phyloP scores from a whole-genome alignment of 2,113 vertebrate species.

The Anguilla japonica region DNA sequence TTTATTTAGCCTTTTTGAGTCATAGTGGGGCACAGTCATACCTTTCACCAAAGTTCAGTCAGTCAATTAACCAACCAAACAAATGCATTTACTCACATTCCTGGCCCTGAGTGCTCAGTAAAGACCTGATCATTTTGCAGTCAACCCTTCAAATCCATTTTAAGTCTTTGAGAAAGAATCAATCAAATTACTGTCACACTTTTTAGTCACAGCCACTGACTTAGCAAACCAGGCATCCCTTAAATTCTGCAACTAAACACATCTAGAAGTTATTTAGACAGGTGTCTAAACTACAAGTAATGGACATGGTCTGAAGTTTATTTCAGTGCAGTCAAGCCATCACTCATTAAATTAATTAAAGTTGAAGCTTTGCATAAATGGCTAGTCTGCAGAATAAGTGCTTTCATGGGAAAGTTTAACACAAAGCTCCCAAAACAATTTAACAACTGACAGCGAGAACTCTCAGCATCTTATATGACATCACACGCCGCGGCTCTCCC shows the following conservation, averaged over 20 bases:
- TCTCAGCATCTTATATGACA: not conserved
- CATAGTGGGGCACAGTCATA: not conserved
- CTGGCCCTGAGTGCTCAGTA: not conserved
- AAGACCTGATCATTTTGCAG: not conserved
- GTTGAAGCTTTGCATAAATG: not conserved
- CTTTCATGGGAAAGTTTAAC: not conserved
- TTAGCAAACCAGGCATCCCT: not conserved
- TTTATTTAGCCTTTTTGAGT: not conserved
- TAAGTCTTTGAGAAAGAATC: not conserved
- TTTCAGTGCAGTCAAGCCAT: not conserved
- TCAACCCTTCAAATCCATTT: not conserved
- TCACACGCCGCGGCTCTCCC: not conserved
- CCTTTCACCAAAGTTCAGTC: not conserved
- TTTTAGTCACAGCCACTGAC: not conserved
- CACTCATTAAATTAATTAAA: not conserved
- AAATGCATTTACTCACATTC: not conserved
- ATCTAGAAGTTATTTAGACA: not conserved
- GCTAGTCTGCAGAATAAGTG: conserved; percentile 11
- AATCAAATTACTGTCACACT: not conserved
- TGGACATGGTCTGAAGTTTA: not conserved
- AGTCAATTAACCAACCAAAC: not conserved
- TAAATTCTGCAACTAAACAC: not conserved
- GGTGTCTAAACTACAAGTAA: conserved; percentile 8
- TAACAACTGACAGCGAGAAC: too few relatives aligned
- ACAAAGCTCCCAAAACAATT: not conserved